These are phyloP conservation scores for Drosophila arawakana DNA, from an alignment of 1,140 invertebrate genomes.

Conservation along the genomic window DNA sequence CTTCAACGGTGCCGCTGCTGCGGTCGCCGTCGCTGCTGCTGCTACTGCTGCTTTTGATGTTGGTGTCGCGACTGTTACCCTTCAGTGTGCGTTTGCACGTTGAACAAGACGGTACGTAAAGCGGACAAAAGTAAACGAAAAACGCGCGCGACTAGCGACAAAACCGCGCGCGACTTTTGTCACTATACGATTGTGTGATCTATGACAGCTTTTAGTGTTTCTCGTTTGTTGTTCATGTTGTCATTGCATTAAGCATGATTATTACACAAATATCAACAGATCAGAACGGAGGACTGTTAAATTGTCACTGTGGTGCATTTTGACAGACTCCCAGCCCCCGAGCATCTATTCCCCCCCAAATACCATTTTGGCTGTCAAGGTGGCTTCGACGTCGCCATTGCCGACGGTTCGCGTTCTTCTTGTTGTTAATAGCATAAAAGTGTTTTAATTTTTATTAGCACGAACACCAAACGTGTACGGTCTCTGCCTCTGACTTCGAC, in stretches of 20 bases:
- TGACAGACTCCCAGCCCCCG: constrained; percentile 48
- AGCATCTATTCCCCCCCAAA: constrained; percentile 18
- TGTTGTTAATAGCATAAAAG: constrained; percentile 78
- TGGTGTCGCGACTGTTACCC: constrained; percentile 56
- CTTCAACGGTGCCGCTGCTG: constrained; percentile 7
- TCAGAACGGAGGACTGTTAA: constrained; percentile 38
- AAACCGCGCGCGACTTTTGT: constrained; percentile 42
- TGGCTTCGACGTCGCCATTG: constrained; percentile 34
- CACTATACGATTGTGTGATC: constrained; percentile 40
- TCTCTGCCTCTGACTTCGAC: constrained; percentile 28
- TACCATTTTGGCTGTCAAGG: constrained; percentile 33
- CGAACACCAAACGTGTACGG: constrained; percentile 52
- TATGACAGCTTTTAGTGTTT: constrained; percentile 31
- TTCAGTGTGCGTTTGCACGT: constrained; percentile 78
- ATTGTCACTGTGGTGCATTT: constrained; percentile 52
- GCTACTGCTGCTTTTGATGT: constrained; percentile 48
- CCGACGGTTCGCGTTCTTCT: constrained; percentile 64
- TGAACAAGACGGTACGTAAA: constrained; percentile 66
- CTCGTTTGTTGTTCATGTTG: constrained; percentile 10
- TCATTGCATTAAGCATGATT: constrained; percentile 20
- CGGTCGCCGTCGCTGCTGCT: constrained; percentile 26
- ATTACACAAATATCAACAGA: constrained; percentile 37
- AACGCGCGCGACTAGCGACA: constrained; percentile 28
- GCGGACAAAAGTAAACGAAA: constrained; percentile 34
- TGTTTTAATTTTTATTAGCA: constrained; percentile 82